phyloP scores from a whole-genome alignment of 2,113 vertebrate genomes.

The Rhea americana region DNA sequence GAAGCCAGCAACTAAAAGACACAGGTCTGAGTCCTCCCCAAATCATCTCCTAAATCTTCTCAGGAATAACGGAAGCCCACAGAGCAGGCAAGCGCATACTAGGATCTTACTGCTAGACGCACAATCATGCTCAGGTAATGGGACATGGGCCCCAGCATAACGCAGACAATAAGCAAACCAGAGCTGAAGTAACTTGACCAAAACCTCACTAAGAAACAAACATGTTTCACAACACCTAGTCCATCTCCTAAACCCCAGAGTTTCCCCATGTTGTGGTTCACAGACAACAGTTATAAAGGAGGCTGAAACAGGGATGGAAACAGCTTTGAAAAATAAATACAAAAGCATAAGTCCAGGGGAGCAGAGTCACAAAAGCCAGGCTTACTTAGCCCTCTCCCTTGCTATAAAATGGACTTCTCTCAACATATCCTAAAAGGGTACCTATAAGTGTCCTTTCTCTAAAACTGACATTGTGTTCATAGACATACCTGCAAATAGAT shows the following conservation, averaged over 20 bases:
- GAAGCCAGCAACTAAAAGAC: neutral
- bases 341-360: neutral
- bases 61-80: fast-evolving
- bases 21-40: neutral
- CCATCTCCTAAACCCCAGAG: neutral
- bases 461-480: neutral
- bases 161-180: neutral
- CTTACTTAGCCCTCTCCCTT: neutral
- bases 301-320: neutral
- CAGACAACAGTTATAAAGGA: neutral
- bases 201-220: neutral
- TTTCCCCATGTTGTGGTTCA: neutral
- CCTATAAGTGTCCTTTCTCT: neutral
- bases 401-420: neutral
- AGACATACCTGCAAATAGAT: neutral
- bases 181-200: neutral
- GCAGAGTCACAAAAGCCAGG: neutral
- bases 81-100: neutral
- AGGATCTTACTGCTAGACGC: neutral
- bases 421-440: neutral
- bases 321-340: neutral
- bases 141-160: fast-evolving
- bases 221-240: neutral
- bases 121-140: fast-evolving
- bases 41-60: neutral